phyloP scores from a whole-genome alignment of 2,113 vertebrate species.

The Hoplias malabaricus region DNA sequence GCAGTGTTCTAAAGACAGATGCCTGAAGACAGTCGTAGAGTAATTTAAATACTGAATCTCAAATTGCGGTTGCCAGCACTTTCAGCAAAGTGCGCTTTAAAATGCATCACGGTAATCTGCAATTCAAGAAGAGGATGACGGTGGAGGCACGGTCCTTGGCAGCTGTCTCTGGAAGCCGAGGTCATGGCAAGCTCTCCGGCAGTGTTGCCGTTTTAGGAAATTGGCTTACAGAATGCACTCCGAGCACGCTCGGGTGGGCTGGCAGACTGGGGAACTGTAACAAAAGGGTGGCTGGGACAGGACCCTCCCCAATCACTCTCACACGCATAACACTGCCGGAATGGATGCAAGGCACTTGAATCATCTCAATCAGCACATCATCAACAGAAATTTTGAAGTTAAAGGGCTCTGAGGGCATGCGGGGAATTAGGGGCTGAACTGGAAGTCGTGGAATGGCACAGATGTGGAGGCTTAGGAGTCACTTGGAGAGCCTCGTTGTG shows the following conservation, averaged over 20 bases:
- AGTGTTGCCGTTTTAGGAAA: constrained; percentile 39
- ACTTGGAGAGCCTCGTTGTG: no score
- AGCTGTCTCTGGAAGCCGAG: constrained; percentile 27
- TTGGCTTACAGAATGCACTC: constrained; percentile 42
- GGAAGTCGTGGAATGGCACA: neutral
- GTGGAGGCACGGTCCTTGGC: constrained; percentile 43
- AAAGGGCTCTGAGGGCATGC: neutral
- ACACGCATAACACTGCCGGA: neutral
- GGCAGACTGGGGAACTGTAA: neutral
- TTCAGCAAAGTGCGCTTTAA: constrained; percentile 37
- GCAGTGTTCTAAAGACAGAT: neutral
- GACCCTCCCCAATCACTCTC: neutral
- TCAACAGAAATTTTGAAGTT: neutral
- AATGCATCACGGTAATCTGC: constrained; percentile 56
- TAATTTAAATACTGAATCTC: constrained; percentile 36
- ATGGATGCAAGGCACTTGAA: neutral
- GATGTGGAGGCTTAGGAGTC: constrained; percentile 10
- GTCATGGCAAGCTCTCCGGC: constrained; percentile 28
- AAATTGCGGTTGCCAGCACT: constrained; percentile 25
- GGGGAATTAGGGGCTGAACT: neutral
- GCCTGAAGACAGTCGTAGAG: constrained; percentile 15
- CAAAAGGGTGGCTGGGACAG: neutral
- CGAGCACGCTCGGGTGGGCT: constrained; percentile 14
- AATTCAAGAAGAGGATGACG: constrained; percentile 45
- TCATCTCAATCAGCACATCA: constrained; percentile 17